These are phyloP conservation scores for Ochropacha duplaris DNA, from an alignment of 2,888 invertebrate species.

Conservation along the genomic window DNA sequence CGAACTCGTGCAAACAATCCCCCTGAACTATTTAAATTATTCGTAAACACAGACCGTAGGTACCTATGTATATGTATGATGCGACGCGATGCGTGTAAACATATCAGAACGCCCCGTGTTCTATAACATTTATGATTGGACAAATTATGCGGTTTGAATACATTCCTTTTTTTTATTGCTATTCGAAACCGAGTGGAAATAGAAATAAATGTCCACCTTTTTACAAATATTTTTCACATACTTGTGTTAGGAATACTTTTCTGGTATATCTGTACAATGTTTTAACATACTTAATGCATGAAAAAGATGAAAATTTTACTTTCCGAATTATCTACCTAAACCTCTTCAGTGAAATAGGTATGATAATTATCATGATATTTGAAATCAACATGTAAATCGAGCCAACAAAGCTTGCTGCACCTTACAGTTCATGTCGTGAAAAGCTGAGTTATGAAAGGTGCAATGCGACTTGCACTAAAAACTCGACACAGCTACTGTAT, in stretches of 20 bases:
- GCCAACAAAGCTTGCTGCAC: no score
- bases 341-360: no score
- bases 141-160: neutral
- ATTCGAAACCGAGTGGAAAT: neutral
- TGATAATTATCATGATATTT: no score
- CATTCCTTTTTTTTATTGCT: neutral
- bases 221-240: no score
- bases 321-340: no score
- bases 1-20: conserved; percentile 37
- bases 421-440: neutral
- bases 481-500: neutral
- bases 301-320: no score
- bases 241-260: no score
- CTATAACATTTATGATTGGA: neutral
- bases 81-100: conserved; percentile 29
- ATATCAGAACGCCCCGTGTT: conserved; percentile 8
- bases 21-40: conserved; percentile 61
- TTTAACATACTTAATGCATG: no score
- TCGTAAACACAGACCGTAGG: conserved; percentile 54
- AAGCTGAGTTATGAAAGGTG: neutral
- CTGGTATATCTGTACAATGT: no score
- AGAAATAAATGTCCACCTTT: neutral
- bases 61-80: no score
- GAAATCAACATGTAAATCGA: no score
- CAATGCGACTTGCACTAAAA: neutral